Conservation (phyloP, 2,888 invertebrate species). For the Aradus depressus region DNA sequence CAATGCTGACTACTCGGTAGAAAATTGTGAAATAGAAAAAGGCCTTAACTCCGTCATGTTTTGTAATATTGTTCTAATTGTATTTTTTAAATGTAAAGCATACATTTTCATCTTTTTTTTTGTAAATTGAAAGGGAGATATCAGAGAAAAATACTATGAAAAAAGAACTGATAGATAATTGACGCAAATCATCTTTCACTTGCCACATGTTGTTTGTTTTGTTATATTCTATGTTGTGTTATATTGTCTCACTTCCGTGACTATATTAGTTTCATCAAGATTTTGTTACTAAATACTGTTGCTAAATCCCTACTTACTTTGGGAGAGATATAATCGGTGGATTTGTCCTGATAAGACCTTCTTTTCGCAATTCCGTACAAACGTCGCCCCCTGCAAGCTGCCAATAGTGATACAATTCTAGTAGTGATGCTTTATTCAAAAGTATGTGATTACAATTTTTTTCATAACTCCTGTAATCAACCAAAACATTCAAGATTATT, state of each 20-base stretch:
- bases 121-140: too few relatives aligned
- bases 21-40: too few relatives aligned
- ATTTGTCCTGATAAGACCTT: constrained; percentile 77
- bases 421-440: constrained; percentile 39
- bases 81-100: too few relatives aligned
- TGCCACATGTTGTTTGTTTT: too few relatives aligned
- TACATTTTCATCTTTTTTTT: too few relatives aligned
- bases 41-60: too few relatives aligned
- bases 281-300: neutral
- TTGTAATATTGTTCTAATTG: too few relatives aligned
- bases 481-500: neutral
- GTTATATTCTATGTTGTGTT: neutral
- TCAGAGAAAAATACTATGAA: too few relatives aligned
- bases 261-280: neutral
- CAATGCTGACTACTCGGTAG: too few relatives aligned
- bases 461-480: neutral
- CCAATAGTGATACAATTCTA: constrained; percentile 90
- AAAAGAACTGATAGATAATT: too few relatives aligned
- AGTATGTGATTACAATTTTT: neutral
- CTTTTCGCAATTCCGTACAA: constrained; percentile 76
- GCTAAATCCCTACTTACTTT: constrained; percentile 42
- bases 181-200: too few relatives aligned
- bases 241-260: neutral
- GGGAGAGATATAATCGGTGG: constrained; percentile 71
- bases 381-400: constrained; percentile 92